These are phyloP conservation scores for Gallirallus australis DNA, from an alignment of 2,797 vertebrate genomes.

Conservation along the genomic window DNA sequence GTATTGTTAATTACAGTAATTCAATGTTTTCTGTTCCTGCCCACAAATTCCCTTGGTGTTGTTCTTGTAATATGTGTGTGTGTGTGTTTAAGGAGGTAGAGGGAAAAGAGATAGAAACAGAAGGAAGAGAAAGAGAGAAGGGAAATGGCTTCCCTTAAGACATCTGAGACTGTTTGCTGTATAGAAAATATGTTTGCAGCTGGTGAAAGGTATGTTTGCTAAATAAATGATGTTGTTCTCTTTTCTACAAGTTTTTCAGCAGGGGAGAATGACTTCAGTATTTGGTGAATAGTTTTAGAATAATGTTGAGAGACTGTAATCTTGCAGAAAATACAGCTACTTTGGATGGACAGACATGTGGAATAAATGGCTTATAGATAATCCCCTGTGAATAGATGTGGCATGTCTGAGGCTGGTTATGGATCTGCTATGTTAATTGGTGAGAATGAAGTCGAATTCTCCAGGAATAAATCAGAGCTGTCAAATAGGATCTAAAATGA, in stretches of 20 bases:
- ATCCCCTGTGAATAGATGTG: neutral
- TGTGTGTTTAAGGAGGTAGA: neutral
- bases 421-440: slow-evolving; percentile 60
- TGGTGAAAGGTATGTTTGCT: neutral
- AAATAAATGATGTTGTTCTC: neutral
- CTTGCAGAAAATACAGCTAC: slow-evolving; percentile 29
- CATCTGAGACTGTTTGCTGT: neutral
- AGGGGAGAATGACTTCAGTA: neutral
- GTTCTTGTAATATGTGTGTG: neutral
- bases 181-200: neutral
- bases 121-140: neutral
- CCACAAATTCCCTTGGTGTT: neutral
- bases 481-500: slow-evolving; percentile 62
- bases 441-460: slow-evolving; percentile 42
- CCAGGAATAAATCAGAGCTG: slow-evolving; percentile 56
- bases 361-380: slow-evolving; percentile 54
- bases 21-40: neutral
- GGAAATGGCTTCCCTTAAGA: neutral
- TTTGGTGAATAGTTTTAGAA: slow-evolving; percentile 23
- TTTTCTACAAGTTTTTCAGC: slow-evolving; percentile 8
- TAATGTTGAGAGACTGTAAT: slow-evolving; percentile 14
- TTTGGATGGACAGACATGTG: slow-evolving; percentile 34
- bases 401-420: slow-evolving; percentile 35
- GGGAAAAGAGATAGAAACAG: neutral
- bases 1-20: neutral